These are phyloP conservation scores for Drosophila asahinai DNA, from an alignment of 1,140 invertebrate genomes.

Conservation along the genomic window DNA sequence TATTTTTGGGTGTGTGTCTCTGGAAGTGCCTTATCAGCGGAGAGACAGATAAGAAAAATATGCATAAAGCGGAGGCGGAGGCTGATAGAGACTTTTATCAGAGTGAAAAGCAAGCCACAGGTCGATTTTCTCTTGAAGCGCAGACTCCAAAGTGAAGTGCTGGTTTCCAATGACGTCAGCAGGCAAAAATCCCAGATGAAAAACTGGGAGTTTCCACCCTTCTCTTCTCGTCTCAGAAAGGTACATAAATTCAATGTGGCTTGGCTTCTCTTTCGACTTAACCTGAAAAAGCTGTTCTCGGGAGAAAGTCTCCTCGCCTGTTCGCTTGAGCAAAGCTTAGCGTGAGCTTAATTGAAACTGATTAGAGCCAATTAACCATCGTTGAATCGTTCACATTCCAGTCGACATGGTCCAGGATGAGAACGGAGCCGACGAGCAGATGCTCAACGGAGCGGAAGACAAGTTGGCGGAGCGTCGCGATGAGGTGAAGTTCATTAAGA, in stretches of 20 bases:
- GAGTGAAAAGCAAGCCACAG: slow-evolving; percentile 17
- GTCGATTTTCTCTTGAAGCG: slow-evolving; percentile 2
- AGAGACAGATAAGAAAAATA: slow-evolving; percentile 19
- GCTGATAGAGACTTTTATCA: slow-evolving; percentile 22
- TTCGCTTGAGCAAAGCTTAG: slow-evolving; percentile 17
- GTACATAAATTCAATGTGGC: slow-evolving; percentile 3
- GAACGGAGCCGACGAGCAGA: slow-evolving; percentile 88
- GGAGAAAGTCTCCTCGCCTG: slow-evolving; percentile 22
- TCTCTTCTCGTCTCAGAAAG: not conserved
- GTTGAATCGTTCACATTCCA: slow-evolving; percentile 29
- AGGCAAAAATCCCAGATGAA: slow-evolving; percentile 9
- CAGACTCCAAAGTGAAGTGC: slow-evolving; percentile 9
- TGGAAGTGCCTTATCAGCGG: slow-evolving; percentile 19
- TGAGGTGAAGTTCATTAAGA: slow-evolving; percentile 89
- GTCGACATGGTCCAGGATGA: slow-evolving; percentile 77
- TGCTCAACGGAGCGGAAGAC: slow-evolving; percentile 87
- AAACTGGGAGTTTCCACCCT: slow-evolving; percentile 5
- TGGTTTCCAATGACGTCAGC: slow-evolving; percentile 31
- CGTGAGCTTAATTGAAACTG: slow-evolving; percentile 56
- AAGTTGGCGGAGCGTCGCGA: slow-evolving; percentile 87
- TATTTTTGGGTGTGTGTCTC: not conserved
- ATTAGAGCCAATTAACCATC: slow-evolving; percentile 57
- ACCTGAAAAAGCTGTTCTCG: slow-evolving; percentile 28
- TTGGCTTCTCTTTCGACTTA: slow-evolving; percentile 25
- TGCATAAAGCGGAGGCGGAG: not conserved